phyloP scores from a whole-genome alignment of 1,140 invertebrate genomes.

The Tribolium castaneum region DNA sequence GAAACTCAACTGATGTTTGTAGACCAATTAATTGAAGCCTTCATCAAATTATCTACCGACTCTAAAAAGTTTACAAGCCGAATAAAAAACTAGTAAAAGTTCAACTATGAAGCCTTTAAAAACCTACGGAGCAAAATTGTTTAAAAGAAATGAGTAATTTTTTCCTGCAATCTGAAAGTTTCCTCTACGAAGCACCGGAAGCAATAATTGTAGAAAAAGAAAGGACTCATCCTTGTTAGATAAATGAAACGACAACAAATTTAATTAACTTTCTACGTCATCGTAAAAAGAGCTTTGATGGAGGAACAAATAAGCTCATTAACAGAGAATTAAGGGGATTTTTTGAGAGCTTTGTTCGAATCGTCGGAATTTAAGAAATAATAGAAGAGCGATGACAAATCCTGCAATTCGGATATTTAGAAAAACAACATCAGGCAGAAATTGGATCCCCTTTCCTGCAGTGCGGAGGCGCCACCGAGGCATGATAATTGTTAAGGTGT shows the following conservation, averaged over 20 bases:
- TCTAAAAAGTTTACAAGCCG: too few relatives aligned
- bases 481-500: conserved; percentile 33
- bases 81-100: too few relatives aligned
- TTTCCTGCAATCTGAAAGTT: too few relatives aligned
- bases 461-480: not conserved
- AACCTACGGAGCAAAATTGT: too few relatives aligned
- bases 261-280: conserved; percentile 29
- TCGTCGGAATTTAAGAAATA: not conserved
- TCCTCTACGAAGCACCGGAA: not conserved
- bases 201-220: not conserved
- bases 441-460: not conserved
- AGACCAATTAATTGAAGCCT: too few relatives aligned
- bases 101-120: too few relatives aligned
- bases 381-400: not conserved
- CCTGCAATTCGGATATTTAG: not conserved
- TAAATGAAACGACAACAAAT: conserved; percentile 31
- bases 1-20: too few relatives aligned
- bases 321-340: conserved; percentile 26
- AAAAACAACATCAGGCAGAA: not conserved
- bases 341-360: not conserved
- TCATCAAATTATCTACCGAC: too few relatives aligned
- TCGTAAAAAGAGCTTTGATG: conserved; percentile 27
- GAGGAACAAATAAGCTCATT: conserved; percentile 34
- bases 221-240: conserved; percentile 17
- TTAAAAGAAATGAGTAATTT: too few relatives aligned